Evolutionary conservation across 1,140 invertebrate species (phyloP).

Genomic region (Ylistrum balloti): DNA sequence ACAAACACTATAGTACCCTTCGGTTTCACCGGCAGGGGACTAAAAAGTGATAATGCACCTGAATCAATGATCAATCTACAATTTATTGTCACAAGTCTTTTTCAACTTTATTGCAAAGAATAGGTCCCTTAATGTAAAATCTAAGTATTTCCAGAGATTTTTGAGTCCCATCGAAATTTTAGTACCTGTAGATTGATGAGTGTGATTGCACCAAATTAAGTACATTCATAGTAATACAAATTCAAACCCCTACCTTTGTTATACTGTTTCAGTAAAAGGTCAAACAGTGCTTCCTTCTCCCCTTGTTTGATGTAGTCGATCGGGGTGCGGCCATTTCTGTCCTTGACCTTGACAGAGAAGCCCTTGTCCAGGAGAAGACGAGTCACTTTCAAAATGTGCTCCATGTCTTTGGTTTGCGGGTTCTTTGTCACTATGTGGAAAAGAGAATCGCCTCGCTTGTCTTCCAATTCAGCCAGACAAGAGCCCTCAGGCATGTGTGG

Average conservation of each 20-base stretch:
- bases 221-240: too few relatives aligned
- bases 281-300: constrained; percentile 49
- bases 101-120: too few relatives aligned
- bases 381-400: constrained; percentile 44
- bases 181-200: too few relatives aligned
- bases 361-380: constrained; percentile 48
- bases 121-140: too few relatives aligned
- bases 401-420: constrained; percentile 37
- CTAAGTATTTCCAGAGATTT: too few relatives aligned
- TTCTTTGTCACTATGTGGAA: constrained; percentile 54
- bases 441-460: constrained; percentile 48
- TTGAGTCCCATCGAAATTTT: too few relatives aligned
- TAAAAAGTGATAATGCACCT: too few relatives aligned
- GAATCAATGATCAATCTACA: too few relatives aligned
- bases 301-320: constrained; percentile 53
- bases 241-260: neutral
- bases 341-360: constrained; percentile 42
- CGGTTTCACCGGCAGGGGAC: too few relatives aligned
- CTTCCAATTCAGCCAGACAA: constrained; percentile 18
- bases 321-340: constrained; percentile 41
- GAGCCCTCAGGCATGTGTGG: constrained; percentile 31
- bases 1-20: too few relatives aligned
- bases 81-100: too few relatives aligned
- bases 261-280: constrained; percentile 46
- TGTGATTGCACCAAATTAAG: too few relatives aligned